Evolutionary conservation across 1,140 invertebrate species (phyloP), one percentile per base, ranked within the genome.

Genomic region (Diachasma alloeum): DNA sequence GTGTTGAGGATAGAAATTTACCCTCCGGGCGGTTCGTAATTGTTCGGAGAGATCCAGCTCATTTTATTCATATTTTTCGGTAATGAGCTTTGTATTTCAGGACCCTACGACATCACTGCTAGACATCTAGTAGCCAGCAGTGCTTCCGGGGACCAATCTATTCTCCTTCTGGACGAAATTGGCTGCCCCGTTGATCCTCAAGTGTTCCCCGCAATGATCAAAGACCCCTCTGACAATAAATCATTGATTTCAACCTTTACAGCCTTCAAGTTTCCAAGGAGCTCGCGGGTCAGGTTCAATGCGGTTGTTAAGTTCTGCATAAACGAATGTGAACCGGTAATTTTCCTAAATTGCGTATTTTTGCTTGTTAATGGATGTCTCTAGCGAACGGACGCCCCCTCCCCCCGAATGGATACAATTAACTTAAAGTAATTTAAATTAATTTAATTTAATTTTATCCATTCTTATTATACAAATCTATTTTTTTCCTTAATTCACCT

Each of bases 211-310:
- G 82, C 86, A 0, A 84, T 93, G 17, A 79, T 81, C 3, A 87
- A 88, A 36, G 84, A 91, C 76, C 83, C 83, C 0, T 17, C 36
- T 0, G 85, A 86, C 68, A 86, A 86, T n/a, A 83, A 86, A 46
- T 87, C 88, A 0, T 82, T 93, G 17, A 85, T 90, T 5, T 90
- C 92, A 3, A 87, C 89, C 15, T 94, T 94, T 81, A 91, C 91
- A 75, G 94, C 93, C 5, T 95, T 95, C 84, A 93, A 94, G 24
- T 95, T 95, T 84, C 92, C 93, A 0, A 91, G 92, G 11, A 94
- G 93, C 48, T 92, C 92, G 19, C 88, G 94, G 0, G 92, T 95
- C 0, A 88, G 91, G 24, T 94, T 95, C 82, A 91, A 92, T 63
- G 90, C 94, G 10, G 91, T 94, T 81, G 92, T 95, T 2, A 92